Percentiles rank a stretch among this genome's conserved stretches.
Conservation (phyloP, 2,888 invertebrate genomes). For the Cremastinae sp. region DNA sequence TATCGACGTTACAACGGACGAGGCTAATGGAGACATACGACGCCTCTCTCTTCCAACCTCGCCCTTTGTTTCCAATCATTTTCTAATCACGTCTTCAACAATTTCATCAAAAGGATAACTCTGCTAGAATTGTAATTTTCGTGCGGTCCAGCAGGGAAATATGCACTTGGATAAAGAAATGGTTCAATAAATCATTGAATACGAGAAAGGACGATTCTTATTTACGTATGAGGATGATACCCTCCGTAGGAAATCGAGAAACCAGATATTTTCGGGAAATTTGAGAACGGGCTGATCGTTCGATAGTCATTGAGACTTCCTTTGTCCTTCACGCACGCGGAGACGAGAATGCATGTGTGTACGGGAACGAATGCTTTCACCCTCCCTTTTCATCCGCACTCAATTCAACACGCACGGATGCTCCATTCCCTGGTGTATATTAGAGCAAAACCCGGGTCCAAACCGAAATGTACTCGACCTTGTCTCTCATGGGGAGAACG, state of each 20-base stretch:
- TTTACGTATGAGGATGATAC: background rate
- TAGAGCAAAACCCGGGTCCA: background rate
- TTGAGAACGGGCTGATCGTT: conserved; percentile 45
- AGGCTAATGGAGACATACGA: background rate
- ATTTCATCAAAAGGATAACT: background rate
- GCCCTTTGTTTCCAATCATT: background rate
- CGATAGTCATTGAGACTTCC: conserved; percentile 49
- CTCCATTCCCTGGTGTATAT: background rate
- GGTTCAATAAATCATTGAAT: background rate
- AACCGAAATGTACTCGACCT: conserved; percentile 4
- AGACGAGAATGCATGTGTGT: background rate
- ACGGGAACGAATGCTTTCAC: background rate
- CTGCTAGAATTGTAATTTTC: too few species aligned
- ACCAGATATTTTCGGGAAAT: conserved; percentile 49
- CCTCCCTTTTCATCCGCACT: conserved; percentile 11
- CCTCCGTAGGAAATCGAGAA: conserved; percentile 34
- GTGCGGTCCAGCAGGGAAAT: background rate
- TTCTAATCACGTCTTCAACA: background rate
- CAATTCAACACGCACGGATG: conserved; percentile 5
- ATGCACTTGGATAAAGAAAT: too few species aligned
- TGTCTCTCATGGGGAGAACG: background rate
- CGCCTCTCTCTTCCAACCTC: conserved; percentile 3
- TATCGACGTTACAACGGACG: background rate
- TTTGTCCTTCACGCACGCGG: conserved; percentile 18
- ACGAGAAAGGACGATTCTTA: too few species aligned